These are phyloP conservation scores for Diorhabda sublineata DNA, from an alignment of 1,140 invertebrate species.

Conservation along the genomic window DNA sequence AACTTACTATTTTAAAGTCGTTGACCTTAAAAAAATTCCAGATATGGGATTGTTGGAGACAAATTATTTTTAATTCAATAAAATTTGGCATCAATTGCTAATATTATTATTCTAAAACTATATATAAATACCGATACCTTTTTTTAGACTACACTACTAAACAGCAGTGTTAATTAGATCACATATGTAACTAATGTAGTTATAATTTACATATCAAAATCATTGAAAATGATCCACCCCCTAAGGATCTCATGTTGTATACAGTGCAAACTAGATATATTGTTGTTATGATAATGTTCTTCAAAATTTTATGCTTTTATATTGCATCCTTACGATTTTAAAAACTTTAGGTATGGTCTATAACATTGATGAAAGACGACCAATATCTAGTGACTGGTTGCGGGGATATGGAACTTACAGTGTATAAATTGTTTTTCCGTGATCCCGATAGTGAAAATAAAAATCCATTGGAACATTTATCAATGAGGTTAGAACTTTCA, in stretches of 20 bases:
- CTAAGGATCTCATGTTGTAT: background rate
- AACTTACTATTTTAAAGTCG: no score
- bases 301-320: no score
- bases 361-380: constrained; percentile 74
- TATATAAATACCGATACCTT: no score
- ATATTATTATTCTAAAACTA: no score
- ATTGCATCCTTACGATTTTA: no score
- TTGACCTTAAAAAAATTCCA: no score
- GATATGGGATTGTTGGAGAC: no score
- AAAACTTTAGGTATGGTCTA: constrained; percentile 70
- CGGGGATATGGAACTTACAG: constrained; percentile 75
- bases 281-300: background rate
- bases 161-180: no score
- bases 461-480: constrained; percentile 50
- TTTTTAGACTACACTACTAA: no score
- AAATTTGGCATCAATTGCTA: no score
- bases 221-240: background rate
- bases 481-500: constrained; percentile 51
- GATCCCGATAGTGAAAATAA: constrained; percentile 51
- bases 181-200: no score
- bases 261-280: background rate
- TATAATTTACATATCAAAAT: background rate
- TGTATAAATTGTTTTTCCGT: constrained; percentile 69
- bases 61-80: no score
- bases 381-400: constrained; percentile 82